Conservation (phyloP, 2,888 invertebrate species). For the Calameuta idolon region DNA sequence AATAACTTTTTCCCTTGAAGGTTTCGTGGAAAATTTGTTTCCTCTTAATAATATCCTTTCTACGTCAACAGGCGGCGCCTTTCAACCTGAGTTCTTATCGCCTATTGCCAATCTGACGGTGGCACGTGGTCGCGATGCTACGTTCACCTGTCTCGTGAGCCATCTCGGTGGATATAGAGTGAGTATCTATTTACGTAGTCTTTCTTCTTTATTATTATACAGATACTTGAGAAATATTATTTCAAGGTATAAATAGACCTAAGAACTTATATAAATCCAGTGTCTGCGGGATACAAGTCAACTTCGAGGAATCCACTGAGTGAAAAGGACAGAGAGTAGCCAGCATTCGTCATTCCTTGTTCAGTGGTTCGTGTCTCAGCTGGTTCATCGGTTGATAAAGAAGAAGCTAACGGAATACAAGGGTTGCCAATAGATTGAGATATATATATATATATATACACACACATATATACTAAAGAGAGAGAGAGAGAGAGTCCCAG, state of each 20-base stretch:
- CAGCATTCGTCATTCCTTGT: background rate
- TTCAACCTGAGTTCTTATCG: slow-evolving; percentile 87
- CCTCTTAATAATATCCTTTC: background rate
- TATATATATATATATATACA: background rate
- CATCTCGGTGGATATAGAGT: slow-evolving; percentile 92
- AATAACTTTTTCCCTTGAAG: background rate
- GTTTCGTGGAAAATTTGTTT: background rate
- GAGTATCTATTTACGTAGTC: slow-evolving; percentile 64
- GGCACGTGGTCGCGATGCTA: slow-evolving; percentile 87
- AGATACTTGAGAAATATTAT: background rate
- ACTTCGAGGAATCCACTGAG: background rate
- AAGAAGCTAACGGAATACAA: background rate
- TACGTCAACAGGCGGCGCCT: slow-evolving; percentile 74
- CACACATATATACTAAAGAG: slow-evolving; percentile 8
- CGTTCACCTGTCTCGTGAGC: slow-evolving; percentile 87
- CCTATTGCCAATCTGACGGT: slow-evolving; percentile 87
- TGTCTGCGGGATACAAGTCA: background rate
- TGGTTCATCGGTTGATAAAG: background rate
- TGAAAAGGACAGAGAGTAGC: background rate
- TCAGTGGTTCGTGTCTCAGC: background rate
- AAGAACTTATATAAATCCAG: background rate
- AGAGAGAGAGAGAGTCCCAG: background rate
- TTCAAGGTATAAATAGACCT: background rate
- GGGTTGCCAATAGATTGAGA: background rate
- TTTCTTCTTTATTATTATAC: background rate